Base-by-base conservation (phyloP, 1,140 invertebrate genomes). In the Rhagoletis pomonella region DNA sequence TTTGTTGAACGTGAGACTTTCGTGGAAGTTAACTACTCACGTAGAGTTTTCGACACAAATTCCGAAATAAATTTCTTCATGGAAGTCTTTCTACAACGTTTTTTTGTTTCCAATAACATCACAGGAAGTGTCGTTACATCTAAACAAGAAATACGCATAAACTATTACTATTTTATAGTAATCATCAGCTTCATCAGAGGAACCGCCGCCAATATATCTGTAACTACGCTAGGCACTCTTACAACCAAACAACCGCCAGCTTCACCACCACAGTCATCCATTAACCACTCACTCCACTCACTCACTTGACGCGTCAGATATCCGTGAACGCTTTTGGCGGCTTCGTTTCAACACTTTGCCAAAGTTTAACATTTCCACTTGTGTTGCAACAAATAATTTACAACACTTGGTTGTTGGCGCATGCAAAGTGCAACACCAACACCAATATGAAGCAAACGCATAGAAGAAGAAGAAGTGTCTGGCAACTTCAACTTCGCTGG, bases 351-450 rank as follows among this genome's bases (percentile, higher is more conserved):
- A 73, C 67, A 73, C 67, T 73, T 73, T 73, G 67, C 5, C 55
- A 19, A 10, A 62, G 10, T 85, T 85, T 85, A 60, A 60, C 84
- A 47, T 39, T 62, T 62, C 39, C 19, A 60, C 59, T 85, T 44
- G 84, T 62, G 29, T 85, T 62, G 59, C 84, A 85, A 85, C 73
- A 81, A 81, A 81, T 81, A 81, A 81, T 81, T 81, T 81, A 81
- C 73, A 81, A 29, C 73, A 81, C 42, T 81, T 55, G 17, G n/a
- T 17, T 81, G 73, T 81, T 81, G 73, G 44, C 55, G 73, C 73
- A 81, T 55, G 73, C 73, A 81, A 85, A 85, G 42, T 81, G 84
- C 84, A 85, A 85, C 19, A 62, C 10, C 55, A 58, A 85, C 5
- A 85, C 19, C 29, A 29, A 12, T 17, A 4, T n/a, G n/a, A 14